Evolutionary conservation across 2,888 invertebrate species (phyloP), one percentile per base, ranked within the genome.

Genomic region (Dilophus febrilis): DNA sequence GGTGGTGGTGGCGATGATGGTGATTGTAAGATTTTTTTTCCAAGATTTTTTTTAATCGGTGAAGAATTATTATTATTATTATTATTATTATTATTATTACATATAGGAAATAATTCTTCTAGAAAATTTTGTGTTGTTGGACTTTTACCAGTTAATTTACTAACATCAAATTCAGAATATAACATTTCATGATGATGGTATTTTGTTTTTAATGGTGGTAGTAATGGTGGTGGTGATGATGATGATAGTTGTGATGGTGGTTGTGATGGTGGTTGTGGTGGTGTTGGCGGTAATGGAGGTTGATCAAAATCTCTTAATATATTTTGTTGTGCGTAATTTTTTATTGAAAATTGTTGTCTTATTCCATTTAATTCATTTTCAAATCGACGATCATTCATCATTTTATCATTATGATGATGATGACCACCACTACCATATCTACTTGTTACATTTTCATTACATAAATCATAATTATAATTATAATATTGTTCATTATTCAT

Each of bases 111-210:
- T n/a, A 17, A 13, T 35, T 42, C 38, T 39, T 47, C 40, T 29
- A 47, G 46, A 33, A 46, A 48, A 38, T 44, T 47, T 18, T 50
- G 48, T 26, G 46, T 48, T 11, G 62, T 62, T 37, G 64, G 64
- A 49, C 63, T 64, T 47, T 64, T 64, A 16, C 64, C 64, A 3
- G 64, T 64, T 19, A 64, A 49, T 36, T 64, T 59, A 35, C 57
- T 57, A 2, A 64, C 57, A 44, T 64, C 64, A 38, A 64, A 64
- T 45, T 64, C 63, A 13, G 38, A 35, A 31, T 30, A 41, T 44
- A 38, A 46, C 49, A 27, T 48, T 45, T 36, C 52, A 42, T 45
- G 55, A 52, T 26, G 56, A 55, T 1, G 57, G 14, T 35, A 14
- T 5, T 19, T 16, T 19, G 19, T 28, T 26, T 35, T 29, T 6